phyloP scores from a whole-genome alignment of 2,797 vertebrate genomes.

The Otolemur crassicaudatus region DNA sequence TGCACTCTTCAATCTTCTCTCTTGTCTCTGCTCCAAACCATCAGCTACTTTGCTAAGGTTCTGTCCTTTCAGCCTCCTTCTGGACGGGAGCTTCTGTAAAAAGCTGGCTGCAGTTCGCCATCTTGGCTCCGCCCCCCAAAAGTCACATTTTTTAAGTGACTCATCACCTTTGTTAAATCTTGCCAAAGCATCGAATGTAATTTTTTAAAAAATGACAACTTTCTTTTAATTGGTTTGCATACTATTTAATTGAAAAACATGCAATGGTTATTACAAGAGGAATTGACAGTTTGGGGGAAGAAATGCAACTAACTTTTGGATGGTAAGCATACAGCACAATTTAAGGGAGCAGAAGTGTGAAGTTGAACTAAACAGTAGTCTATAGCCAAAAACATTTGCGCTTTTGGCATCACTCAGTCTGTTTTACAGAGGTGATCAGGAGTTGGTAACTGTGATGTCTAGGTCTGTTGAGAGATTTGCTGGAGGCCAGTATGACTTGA shows the following conservation, averaged over 20 bases:
- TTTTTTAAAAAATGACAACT: constrained; percentile 60
- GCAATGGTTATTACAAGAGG: constrained; percentile 30
- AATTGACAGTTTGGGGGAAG: constrained; percentile 51
- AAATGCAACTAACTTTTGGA: constrained; percentile 43
- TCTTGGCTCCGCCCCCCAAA: too few relatives aligned
- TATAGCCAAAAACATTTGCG: not conserved
- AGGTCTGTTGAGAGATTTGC: constrained; percentile 32
- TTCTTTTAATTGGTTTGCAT: constrained; percentile 66
- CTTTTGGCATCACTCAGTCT: not conserved
- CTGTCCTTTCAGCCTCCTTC: too few relatives aligned
- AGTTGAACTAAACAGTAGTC: not conserved
- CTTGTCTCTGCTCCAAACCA: too few relatives aligned
- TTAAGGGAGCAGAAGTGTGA: constrained; percentile 18
- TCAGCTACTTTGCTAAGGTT: too few relatives aligned
- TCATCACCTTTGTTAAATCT: constrained; percentile 67
- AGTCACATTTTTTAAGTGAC: constrained; percentile 62
- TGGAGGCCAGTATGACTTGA: not conserved
- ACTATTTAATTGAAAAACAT: constrained; percentile 61
- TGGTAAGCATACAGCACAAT: constrained; percentile 26
- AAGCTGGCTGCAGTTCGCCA: too few relatives aligned
- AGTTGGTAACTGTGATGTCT: constrained; percentile 28
- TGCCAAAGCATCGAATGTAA: constrained; percentile 53
- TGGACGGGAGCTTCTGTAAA: too few relatives aligned
- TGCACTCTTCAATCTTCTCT: too few relatives aligned
- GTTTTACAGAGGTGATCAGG: constrained; percentile 32